Evolutionary conservation across 2,113 vertebrate species (phyloP), one percentile per base, ranked within the genome.

Genomic region (Hylia prasina): DNA sequence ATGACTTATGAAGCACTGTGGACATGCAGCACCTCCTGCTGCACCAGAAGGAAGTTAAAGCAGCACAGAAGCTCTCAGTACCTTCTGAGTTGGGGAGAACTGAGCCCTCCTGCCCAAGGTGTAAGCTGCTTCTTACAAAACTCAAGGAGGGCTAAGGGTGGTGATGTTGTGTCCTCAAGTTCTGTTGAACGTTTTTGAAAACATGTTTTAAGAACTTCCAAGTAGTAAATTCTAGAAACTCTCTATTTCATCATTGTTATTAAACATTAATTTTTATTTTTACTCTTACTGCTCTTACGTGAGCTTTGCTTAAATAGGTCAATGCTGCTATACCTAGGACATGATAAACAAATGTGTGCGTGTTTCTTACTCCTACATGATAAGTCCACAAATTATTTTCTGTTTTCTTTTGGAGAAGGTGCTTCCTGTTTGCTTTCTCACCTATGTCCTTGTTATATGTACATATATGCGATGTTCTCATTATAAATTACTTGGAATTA

Each of bases 51-150:
- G 6, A 63, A 2, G 3, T 56, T 14, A 72, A 27, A 11, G 23
- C 12, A 64, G 17, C 7, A 54, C 6, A 72, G 71, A 37, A 15
- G 3, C 6, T 35, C n/a, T 70, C 61, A 75, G 23, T 14, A 15
- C 10, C 18, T 69, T n/a, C 61, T 57, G 37, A 61, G 10, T 0
- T 37, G 18, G 5, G 22, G 12, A 51, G 13, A 72, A 53, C 7
- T 0, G 2, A 77, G 11, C 5, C 2, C 3, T 80, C 16, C 11
- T 45, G 8, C 6, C 11, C 11, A 4, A 21, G 9, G 5, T 31
- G 4, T 61, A 47, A 65, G 15, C 19, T 61, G 18, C 31, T 68
- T 8, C 48, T 65, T 33, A 64, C 11, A 47, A 72, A 84, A 80
- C 15, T 60, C 45, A 42, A 17, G 30, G 27, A 42, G 27, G 15